A percentile compares a stretch with the other conserved stretches of the same genome.
These are phyloP conservation scores for Acheta domesticus DNA, from an alignment of 2,888 invertebrate species.

Conservation along the genomic window DNA sequence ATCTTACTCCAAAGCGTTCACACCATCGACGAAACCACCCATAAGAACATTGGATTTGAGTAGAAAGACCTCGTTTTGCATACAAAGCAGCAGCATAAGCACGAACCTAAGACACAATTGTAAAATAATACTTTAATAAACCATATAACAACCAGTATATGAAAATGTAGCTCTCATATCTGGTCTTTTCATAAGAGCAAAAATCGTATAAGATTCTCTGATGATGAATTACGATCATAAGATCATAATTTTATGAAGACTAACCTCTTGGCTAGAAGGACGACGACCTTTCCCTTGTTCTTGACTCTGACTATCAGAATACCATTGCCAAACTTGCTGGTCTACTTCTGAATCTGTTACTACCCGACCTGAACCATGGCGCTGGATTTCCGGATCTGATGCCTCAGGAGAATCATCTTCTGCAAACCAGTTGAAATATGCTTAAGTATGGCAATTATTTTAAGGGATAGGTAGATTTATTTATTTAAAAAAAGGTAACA, in stretches of 20 bases:
- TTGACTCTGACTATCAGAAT: constrained; percentile 30
- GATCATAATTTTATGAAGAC: constrained; percentile 31
- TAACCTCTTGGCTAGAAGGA: constrained; percentile 35
- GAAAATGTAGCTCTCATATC: too few species aligned
- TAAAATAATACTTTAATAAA: constrained; percentile 33
- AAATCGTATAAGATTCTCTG: too few species aligned
- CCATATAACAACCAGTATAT: neutral
- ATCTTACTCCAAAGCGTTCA: constrained; percentile 37
- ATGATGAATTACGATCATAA: too few species aligned
- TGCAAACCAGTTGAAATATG: neutral
- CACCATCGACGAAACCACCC: constrained; percentile 44
- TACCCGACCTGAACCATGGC: constrained; percentile 18
- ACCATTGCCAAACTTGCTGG: constrained; percentile 40
- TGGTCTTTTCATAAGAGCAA: too few species aligned
- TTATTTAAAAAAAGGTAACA: too few species aligned
- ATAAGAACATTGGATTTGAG: constrained; percentile 42
- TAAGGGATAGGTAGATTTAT: neutral
- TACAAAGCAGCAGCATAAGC: constrained; percentile 41
- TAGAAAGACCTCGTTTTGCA: constrained; percentile 39
- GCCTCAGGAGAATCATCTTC: neutral
- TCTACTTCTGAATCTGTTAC: constrained; percentile 38
- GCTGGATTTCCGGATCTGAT: neutral
- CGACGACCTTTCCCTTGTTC: constrained; percentile 20
- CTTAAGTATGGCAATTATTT: neutral
- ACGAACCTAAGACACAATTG: constrained; percentile 38